Base-by-base conservation (phyloP, 2,888 invertebrate genomes). In the Hyles lineata region DNA sequence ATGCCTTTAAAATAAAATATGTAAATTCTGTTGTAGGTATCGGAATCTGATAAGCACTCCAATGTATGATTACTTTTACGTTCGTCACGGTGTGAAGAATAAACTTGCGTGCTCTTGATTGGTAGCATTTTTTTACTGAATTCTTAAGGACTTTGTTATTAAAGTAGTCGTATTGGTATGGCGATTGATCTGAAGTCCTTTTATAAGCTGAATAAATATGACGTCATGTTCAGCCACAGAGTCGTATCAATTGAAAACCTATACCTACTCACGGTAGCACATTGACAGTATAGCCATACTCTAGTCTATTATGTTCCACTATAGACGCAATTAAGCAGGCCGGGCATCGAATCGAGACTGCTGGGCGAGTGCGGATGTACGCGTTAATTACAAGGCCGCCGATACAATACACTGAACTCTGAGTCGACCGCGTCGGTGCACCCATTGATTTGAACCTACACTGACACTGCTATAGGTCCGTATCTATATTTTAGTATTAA, bases 351-450 rank as follows among this genome's bases (percentile, higher is more conserved):
- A 74, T 67, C 73, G 70, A 50, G 72, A 69, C 79, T 83, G 85
- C 79, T 83, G 85, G 87, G 81, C 78, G 84, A 83, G 82, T 82
- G 83, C 90, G 91, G 91, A 91, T 89, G 84, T 87, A 85, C 90
- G 91, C 90, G 85, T 90, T 90, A 90, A 85, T 84, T 83, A 80
- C 91, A 91, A 91, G 91, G 89, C 84, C 88, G 89, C 76, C 84
- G 84, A 84, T 82, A 85, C 85, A 82, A 81, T 83, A 82, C 82
- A 78, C 77, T 78, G 76, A 77, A 82, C 81, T 85, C 87, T 84
- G 86, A 87, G 63, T 63, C 63, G 67, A 23, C 67, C 19, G 62
- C 19, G 2, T n/a, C n/a, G 55, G 55, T n/a, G 2, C 43, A 43
- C 43, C 55, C n/a, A 55, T 55, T 55, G 55, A 55, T 55, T n/a